phyloP scores from a whole-genome alignment of 2,797 vertebrate species.

The Sebastes steindachneri region DNA sequence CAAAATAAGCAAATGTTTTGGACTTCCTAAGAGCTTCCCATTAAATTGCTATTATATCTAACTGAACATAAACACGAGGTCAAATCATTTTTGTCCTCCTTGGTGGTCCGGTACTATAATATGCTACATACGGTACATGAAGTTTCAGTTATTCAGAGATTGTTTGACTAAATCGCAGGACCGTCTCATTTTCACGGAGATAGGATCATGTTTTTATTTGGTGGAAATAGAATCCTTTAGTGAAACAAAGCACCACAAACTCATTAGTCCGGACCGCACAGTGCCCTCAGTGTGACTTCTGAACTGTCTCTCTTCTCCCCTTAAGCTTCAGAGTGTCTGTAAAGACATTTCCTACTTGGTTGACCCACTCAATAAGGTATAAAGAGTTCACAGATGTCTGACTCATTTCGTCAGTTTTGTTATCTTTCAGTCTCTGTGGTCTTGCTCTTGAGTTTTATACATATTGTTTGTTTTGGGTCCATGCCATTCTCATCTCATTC shows the following conservation, averaged over 20 bases:
- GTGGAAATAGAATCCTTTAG: neutral
- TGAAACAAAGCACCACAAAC: neutral
- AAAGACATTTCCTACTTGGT: conserved; percentile 88
- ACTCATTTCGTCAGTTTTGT: conserved; percentile 25
- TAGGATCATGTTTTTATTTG: neutral
- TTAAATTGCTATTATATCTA: neutral
- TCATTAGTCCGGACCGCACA: neutral
- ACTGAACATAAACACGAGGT: neutral
- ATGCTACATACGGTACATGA: neutral
- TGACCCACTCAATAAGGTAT: conserved; percentile 87
- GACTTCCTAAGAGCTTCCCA: neutral
- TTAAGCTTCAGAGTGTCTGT: conserved; percentile 86
- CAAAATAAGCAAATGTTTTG: neutral
- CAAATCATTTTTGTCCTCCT: neutral
- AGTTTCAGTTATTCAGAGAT: neutral
- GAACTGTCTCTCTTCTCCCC: conserved; percentile 70
- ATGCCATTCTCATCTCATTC: conserved; percentile 34
- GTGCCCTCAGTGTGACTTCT: conserved; percentile 29
- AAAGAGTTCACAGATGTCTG: conserved; percentile 8
- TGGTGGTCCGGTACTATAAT: neutral
- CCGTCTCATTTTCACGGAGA: neutral
- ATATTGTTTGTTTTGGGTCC: conserved; percentile 42
- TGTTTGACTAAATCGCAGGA: neutral
- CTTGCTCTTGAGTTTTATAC: conserved; percentile 27
- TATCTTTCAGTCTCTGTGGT: conserved; percentile 13